A percentile compares a stretch with the other conserved stretches of the same genome.
Evolutionary conservation across 2,113 vertebrate genomes (phyloP).

Genomic region (Ursus arctos): DNA sequence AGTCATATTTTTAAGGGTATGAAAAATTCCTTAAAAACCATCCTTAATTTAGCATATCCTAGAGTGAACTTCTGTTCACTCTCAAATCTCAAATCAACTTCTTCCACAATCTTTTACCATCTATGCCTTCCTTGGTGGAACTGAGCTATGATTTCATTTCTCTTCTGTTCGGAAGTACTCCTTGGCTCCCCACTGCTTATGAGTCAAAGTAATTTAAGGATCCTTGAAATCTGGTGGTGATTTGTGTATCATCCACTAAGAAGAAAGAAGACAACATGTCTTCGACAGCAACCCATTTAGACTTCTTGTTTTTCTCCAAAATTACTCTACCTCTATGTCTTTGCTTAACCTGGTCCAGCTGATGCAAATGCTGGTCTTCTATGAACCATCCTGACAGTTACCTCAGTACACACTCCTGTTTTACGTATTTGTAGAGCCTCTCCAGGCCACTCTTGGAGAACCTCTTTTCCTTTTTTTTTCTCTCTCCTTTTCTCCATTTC

Average conservation of each 20-base stretch:
- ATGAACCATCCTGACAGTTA: neutral
- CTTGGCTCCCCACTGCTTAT: neutral
- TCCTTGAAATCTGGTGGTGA: slow-evolving; percentile 6
- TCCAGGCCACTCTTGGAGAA: neutral
- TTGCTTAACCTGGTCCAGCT: neutral
- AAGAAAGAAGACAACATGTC: neutral
- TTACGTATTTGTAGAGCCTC: neutral
- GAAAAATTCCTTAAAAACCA: neutral
- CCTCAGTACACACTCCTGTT: neutral
- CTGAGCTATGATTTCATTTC: neutral
- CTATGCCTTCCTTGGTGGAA: neutral
- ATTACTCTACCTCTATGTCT: neutral
- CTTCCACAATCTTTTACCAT: neutral
- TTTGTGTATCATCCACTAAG: neutral
- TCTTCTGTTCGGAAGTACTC: neutral
- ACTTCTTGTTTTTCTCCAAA: neutral
- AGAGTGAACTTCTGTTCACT: neutral
- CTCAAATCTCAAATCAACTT: neutral
- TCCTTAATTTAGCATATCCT: neutral
- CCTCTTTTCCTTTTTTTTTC: neutral
- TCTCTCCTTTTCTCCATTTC: neutral
- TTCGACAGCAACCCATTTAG: neutral
- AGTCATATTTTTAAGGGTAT: neutral
- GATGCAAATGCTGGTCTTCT: neutral
- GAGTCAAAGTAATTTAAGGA: neutral